Conservation (phyloP, 2,113 vertebrate genomes). For the Alces alces region DNA sequence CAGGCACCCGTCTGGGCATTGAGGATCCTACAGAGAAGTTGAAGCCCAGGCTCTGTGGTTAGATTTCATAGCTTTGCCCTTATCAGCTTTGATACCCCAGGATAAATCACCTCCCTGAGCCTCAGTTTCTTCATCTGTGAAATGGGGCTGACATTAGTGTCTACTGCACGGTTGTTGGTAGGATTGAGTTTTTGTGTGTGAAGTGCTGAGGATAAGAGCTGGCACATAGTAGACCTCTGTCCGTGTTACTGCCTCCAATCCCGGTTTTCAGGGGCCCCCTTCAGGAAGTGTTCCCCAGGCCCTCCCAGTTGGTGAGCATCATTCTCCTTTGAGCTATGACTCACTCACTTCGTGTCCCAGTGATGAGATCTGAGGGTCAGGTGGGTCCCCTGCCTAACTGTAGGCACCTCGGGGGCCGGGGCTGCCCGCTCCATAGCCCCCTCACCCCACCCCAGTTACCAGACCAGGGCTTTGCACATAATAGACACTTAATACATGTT, state of each 20-base stretch:
- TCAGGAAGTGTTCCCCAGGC: not conserved
- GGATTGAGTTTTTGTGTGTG: not conserved
- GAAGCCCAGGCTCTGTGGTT: not conserved
- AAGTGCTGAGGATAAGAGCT: not conserved
- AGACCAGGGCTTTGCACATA: slow-evolving; percentile 56
- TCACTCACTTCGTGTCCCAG: not conserved
- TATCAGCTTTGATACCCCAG: not conserved
- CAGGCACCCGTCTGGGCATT: not conserved
- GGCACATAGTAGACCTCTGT: not conserved
- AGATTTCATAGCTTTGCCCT: not conserved
- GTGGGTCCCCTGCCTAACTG: not conserved
- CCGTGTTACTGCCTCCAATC: not conserved
- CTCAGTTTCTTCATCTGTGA: not conserved
- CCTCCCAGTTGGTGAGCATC: not conserved
- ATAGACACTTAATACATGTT: slow-evolving; percentile 78
- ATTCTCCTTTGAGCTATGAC: not conserved
- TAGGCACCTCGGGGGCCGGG: not conserved
- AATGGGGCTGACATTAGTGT: not conserved
- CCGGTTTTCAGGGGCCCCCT: not conserved
- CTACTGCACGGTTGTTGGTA: not conserved
- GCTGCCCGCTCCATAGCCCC: not conserved
- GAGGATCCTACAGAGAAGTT: not conserved
- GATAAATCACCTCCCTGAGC: not conserved
- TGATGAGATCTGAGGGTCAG: not conserved
- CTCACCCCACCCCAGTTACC: slow-evolving; percentile 42